Evolutionary conservation across 2,113 vertebrate genomes (phyloP).

Genomic region (Silurus asotus): DNA sequence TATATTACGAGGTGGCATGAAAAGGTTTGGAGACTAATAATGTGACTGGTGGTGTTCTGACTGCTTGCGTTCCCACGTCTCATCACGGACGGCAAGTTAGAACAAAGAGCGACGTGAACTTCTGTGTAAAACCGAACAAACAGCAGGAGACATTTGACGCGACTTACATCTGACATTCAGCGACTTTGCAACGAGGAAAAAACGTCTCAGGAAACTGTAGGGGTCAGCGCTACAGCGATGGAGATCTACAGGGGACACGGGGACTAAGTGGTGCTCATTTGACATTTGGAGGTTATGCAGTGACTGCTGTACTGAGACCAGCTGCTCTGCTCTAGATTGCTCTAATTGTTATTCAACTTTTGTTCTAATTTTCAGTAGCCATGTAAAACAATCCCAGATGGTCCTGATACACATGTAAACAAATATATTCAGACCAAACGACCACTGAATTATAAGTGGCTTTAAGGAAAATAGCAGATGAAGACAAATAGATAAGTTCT

Average conservation of each 20-base stretch:
- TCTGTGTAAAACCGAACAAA: too few species aligned
- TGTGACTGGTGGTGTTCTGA: too few species aligned
- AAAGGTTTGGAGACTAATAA: too few species aligned
- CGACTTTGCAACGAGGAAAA: too few species aligned
- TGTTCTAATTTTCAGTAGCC: constrained; percentile 2
- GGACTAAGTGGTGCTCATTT: background rate
- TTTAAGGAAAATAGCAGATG: background rate
- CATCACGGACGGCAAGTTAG: too few species aligned
- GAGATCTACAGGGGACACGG: background rate
- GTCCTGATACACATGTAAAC: constrained; percentile 20
- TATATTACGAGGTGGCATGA: too few species aligned
- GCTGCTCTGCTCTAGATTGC: background rate
- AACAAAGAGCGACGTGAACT: too few species aligned
- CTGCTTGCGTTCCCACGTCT: too few species aligned
- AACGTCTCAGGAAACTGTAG: background rate
- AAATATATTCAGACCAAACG: constrained; percentile 17
- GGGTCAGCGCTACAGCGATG: background rate
- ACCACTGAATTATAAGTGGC: constrained; percentile 6
- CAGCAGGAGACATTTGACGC: too few species aligned
- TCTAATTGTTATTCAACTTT: constrained; percentile 10
- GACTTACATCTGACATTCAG: too few species aligned
- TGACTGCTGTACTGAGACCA: background rate
- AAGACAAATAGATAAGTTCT: background rate
- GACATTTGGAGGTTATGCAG: background rate
- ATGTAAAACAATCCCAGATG: constrained; percentile 18